Base-by-base conservation (phyloP, 2,113 vertebrate genomes). In the Nesogale talazaci region DNA sequence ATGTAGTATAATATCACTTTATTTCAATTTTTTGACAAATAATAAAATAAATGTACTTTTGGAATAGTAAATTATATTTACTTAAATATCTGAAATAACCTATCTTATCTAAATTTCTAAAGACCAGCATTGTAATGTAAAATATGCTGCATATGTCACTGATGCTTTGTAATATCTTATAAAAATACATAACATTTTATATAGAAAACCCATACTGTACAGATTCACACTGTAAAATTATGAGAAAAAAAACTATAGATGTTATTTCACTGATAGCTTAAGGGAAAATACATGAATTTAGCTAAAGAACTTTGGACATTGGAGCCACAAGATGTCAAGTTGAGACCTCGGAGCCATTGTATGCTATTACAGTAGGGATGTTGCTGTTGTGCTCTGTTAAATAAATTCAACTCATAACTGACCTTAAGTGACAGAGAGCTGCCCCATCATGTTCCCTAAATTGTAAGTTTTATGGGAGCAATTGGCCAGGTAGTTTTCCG, bases 41-140 rank as follows among this genome's bases (percentile, higher is more conserved):
- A 76, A 83, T 52, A 81, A 89, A 89, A 81, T 36, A 83, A 86
- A 63, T 85, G 4, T 1, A 31, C 34, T 69, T 83, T 5, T 69
- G 4, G 5, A 38, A 3, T 34, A 75, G 78, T 20, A 83, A 78
- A 78, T 34, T 86, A 38, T 29, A 42, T 83, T 46, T 86, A 61
- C n/a, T 77, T 89, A 86, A 38, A 38, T 89, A 69, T 38, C 9
- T 91, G 65, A 83, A 27, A 65, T 3, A 34, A 22, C 1, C 75
- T 87, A 10, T 52, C 52, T 91, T 87, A 80, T 57, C 14, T 70
- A 57, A 20, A 83, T 75, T 75, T 88, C 3, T 85, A 93, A 92
- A 42, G 81, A 67, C 46, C 31, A 46, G 1, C 29, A 69, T 63
- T 79, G 56, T 40, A 83, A 65, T 93, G 63, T 34, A 88, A 93